These are phyloP conservation scores for Emydocephalus ijimae DNA, from an alignment of 2,113 vertebrate genomes.

Conservation along the genomic window DNA sequence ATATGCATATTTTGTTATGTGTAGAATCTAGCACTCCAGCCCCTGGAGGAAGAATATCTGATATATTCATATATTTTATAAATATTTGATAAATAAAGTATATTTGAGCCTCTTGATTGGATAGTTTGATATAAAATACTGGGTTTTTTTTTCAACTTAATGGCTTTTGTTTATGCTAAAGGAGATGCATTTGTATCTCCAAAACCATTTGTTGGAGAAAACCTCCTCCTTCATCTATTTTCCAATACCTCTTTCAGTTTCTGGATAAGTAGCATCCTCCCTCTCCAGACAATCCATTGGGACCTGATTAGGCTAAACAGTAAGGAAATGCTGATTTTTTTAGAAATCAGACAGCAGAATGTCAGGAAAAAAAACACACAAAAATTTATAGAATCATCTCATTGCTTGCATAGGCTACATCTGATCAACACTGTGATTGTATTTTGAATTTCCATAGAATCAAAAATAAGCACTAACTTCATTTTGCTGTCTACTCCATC, in stretches of 20 bases:
- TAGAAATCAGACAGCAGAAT: background rate
- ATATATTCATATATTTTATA: constrained; percentile 13
- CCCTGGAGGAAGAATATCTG: background rate
- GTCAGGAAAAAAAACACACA: background rate
- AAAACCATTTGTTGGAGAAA: background rate
- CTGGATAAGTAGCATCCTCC: background rate
- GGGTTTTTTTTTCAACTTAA: background rate
- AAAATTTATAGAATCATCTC: background rate
- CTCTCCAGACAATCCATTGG: background rate
- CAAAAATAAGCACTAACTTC: background rate
- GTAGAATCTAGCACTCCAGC: rapidly evolving
- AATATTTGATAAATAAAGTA: constrained; percentile 38
- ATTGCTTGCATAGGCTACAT: background rate
- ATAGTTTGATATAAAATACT: background rate
- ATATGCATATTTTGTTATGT: background rate
- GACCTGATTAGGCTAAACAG: background rate
- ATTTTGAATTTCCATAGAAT: background rate
- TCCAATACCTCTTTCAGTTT: background rate
- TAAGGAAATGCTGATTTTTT: background rate
- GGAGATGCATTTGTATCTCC: background rate
- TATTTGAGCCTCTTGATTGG: background rate
- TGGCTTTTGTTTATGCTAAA: background rate
- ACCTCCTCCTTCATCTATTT: background rate
- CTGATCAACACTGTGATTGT: background rate
- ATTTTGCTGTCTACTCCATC: background rate